Evolutionary conservation across 2,888 invertebrate genomes (phyloP), one percentile per base, ranked within the genome.

Genomic region (Drosophila nigricruria): DNA sequence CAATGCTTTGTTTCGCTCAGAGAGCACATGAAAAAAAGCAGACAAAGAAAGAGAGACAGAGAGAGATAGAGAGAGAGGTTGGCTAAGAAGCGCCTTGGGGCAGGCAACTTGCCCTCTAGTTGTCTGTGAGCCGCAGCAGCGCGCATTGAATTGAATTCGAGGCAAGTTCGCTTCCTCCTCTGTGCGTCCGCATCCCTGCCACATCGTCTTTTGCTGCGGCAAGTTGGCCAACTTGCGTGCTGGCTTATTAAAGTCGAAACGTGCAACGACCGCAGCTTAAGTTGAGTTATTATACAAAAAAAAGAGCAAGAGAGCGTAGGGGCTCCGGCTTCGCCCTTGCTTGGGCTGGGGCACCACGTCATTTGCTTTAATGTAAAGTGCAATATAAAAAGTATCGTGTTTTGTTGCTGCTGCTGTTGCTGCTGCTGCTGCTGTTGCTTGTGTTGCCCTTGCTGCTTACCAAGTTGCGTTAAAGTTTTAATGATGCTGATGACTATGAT

Each of bases 401-500:
- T 72, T 77, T 58, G 49, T 56, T 83, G 63, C 38, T 47, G 68
- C 49, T 60, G 56, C 38, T 56, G 57, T 30, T 50, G 32, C 61
- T 65, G 47, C 57, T 82, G 62, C 34, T 43, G 69, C 49, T 58
- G 53, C 40, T 57, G 54, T 36, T 54, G 34, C 50, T 63, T 34
- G 34, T 52, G 64, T n/a, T 69, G 42, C 67, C 75, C 65, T 64
- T 80, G 80, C 72, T 81, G 79, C 80, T 75, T 71, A 82, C 72
- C 83, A 88, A 89, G 68, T 85, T 89, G 77, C 86, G 78, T 88
- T 77, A 84, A 87, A 87, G 80, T 87, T 87, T 87, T 87, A 87
- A 87, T 87, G 87, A 87, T 90, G 90, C 88, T 89, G 87, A 90
- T 87, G 90, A 87, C 89, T 84, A 83, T 81, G 90, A 87, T 87